Conservation (phyloP, 1,140 invertebrate genomes). For the Apis laboriosa region DNA sequence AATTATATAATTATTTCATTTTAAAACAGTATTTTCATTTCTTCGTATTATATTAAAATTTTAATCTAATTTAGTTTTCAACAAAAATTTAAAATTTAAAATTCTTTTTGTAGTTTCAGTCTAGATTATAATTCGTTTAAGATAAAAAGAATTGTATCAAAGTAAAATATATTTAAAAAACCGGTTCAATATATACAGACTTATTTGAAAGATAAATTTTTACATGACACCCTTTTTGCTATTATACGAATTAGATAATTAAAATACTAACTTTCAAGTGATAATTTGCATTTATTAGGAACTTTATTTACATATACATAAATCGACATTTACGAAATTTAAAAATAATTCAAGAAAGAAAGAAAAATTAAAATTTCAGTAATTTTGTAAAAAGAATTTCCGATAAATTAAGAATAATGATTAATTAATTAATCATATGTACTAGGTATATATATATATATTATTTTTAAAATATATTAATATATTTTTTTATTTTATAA, state of each 20-base stretch:
- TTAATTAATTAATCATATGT: too few species aligned
- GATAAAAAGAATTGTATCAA: conserved; percentile 34
- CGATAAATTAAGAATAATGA: too few species aligned
- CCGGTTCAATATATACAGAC: conserved; percentile 14
- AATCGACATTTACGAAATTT: conserved; percentile 2
- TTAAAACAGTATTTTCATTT: background rate
- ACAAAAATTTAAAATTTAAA: background rate
- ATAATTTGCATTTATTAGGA: conserved; percentile 35
- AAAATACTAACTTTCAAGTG: background rate
- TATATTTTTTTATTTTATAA: background rate
- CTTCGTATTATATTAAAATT: background rate
- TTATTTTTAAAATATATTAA: background rate
- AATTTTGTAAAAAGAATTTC: background rate
- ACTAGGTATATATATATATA: background rate
- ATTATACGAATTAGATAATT: conserved; percentile 26
- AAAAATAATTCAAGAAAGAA: background rate
- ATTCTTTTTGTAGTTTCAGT: background rate
- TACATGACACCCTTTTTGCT: conserved; percentile 12
- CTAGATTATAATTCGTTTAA: background rate
- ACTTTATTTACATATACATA: conserved; percentile 5
- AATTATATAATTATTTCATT: background rate
- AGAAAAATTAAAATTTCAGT: background rate
- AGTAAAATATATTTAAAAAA: conserved; percentile 24
- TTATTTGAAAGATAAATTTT: conserved; percentile 38
- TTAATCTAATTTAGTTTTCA: background rate